Base-by-base conservation (phyloP, 1,140 invertebrate genomes). In the Hyles euphorbiae region DNA sequence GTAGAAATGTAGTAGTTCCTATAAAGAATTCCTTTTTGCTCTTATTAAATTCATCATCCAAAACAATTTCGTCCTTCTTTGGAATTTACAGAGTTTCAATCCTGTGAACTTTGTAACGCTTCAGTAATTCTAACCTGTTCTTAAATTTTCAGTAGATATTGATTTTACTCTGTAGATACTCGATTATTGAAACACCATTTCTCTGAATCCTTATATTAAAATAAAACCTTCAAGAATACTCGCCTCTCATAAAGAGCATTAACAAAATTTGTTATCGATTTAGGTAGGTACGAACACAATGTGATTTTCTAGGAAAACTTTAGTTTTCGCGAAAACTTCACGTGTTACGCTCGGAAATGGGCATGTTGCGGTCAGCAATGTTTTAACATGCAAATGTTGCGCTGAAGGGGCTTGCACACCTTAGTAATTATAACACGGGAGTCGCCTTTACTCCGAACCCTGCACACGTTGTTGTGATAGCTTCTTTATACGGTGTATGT, bases 381-480 rank as follows among this genome's bases (percentile, higher is more conserved):
- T 74, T 82, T 76, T 83, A 76, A 83, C 76, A 79, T 79, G 80
- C 73, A 79, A 81, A 81, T 81, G 72, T 56, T 63, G 55, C 65
- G 66, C 33, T 47, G 58, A 49, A n/a, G 33, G 12, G 49, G 36
- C 44, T 48, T 45, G 36, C 47, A 50, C 56, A 58, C 46, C 60
- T 48, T n/a, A 48, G 46, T 22, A 48, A n/a, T 48, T 48, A 11
- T 48, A 6, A 48, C 12, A 22, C 12, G 7, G 46, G 5, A 48
- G 7, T 48, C 12, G 10, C 46, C 12, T 48, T 48, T 48, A 48
- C 7, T 48, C 46, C n/a, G n/a, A 11, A 48, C 12, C 5, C 0
- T 6, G 46, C 8, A 40, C 4, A 40, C 5, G 36, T 40, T 40
- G 36, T 40, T 40, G 36, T 40, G 36, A 40, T 40, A 40, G 36